Conservation (phyloP, 92 coral and sea anemone genomes). For the Pocillopora grandis region DNA sequence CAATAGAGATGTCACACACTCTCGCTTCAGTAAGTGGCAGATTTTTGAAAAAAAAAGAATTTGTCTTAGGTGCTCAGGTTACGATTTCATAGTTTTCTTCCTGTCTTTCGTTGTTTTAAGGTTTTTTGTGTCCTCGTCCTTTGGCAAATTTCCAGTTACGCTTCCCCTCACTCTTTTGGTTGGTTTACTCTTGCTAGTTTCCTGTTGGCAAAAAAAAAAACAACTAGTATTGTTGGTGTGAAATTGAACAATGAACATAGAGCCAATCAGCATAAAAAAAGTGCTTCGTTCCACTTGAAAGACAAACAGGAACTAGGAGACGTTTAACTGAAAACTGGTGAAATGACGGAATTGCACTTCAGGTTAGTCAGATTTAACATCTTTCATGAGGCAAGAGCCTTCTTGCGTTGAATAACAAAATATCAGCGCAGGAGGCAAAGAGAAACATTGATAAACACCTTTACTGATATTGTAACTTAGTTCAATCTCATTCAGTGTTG, state of each 20-base stretch:
- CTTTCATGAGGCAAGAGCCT: no score
- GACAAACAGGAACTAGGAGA: no score
- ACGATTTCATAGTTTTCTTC: constrained; percentile 8
- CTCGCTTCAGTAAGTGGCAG: constrained; percentile 12
- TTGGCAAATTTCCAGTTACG: neutral
- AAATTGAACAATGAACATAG: neutral
- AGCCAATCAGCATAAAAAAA: neutral
- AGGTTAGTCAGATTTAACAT: no score
- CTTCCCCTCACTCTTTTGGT: constrained; percentile 15
- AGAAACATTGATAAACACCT: no score
- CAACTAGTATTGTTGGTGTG: neutral
- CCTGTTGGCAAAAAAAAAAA: constrained; percentile 5
- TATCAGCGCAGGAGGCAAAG: no score
- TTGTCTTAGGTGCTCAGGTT: neutral
- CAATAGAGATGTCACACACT: neutral
- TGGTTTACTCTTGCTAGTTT: constrained; percentile 3
- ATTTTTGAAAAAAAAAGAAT: neutral
- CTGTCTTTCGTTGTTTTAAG: constrained; percentile 5
- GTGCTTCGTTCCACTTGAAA: neutral
- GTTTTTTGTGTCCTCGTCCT: neutral
- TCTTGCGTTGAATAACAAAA: no score
- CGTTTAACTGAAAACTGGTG: no score
- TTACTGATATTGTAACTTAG: no score
- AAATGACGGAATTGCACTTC: no score
- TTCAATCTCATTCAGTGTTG: neutral